These are phyloP conservation scores for Lagenorhynchus albirostris DNA, from an alignment of 2,113 vertebrate species.

Conservation along the genomic window DNA sequence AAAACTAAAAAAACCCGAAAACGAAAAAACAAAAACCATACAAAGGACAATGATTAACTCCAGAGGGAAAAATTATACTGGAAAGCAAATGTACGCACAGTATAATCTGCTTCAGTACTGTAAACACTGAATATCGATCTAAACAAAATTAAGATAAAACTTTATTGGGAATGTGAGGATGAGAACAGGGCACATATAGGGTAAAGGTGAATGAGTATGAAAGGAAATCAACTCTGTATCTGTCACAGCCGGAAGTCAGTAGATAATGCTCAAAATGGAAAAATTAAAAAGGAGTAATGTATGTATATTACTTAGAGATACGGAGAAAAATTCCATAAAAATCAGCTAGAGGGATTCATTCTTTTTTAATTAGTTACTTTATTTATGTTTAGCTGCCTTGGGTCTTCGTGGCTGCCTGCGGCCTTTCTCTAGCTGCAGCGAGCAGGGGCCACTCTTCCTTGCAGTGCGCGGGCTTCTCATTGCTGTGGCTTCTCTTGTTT, in stretches of 20 bases:
- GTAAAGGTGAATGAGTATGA: not conserved
- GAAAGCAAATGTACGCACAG: not conserved
- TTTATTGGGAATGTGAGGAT: not conserved
- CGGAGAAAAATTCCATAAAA: not conserved
- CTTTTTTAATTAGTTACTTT: no score
- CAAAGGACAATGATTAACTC: not conserved
- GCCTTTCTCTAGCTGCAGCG: no score
- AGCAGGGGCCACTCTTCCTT: no score
- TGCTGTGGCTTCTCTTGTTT: no score
- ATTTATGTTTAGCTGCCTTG: no score
- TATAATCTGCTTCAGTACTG: not conserved
- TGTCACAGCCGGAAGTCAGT: not conserved
- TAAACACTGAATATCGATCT: not conserved
- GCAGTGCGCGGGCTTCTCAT: no score
- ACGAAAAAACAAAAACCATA: not conserved
- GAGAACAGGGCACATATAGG: not conserved
- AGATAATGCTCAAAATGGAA: not conserved
- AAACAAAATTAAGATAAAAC: not conserved
- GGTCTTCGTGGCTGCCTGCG: no score
- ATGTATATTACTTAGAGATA: not conserved
- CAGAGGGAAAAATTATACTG: not conserved
- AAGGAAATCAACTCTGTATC: not conserved
- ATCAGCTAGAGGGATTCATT: not conserved
- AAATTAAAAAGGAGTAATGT: not conserved
- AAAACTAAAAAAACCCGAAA: not conserved